Conservation (phyloP, 2,113 vertebrate genomes). For the Mobula birostris region DNA sequence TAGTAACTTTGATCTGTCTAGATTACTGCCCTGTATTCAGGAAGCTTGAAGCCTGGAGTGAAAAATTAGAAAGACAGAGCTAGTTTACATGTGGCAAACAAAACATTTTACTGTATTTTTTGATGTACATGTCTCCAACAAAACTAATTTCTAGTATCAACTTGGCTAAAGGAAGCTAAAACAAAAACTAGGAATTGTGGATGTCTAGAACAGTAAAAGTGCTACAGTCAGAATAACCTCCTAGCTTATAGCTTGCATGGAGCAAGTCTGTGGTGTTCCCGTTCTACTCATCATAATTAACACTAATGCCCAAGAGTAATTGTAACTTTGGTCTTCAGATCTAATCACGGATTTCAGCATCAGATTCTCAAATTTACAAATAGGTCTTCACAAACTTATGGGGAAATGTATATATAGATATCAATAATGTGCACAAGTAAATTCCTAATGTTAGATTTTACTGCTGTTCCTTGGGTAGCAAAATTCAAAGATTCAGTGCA, state of each 20-base stretch:
- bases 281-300: background rate
- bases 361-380: background rate
- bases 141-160: too few relatives aligned
- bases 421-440: background rate
- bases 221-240: background rate
- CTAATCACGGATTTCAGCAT: background rate
- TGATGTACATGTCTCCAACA: too few relatives aligned
- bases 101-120: too few relatives aligned
- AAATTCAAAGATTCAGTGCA: conserved; percentile 1
- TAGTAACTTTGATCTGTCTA: background rate
- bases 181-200: background rate
- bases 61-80: too few relatives aligned
- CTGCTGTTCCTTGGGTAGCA: too few relatives aligned
- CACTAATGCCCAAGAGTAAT: background rate
- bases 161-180: background rate
- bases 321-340: background rate
- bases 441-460: background rate
- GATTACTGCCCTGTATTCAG: background rate
- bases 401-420: background rate
- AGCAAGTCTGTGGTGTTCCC: background rate
- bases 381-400: background rate
- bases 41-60: background rate
- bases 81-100: background rate
- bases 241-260: background rate
- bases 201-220: background rate